These are phyloP conservation scores for Enteromius treurensis DNA, from an alignment of 2,797 vertebrate genomes.

Conservation along the genomic window DNA sequence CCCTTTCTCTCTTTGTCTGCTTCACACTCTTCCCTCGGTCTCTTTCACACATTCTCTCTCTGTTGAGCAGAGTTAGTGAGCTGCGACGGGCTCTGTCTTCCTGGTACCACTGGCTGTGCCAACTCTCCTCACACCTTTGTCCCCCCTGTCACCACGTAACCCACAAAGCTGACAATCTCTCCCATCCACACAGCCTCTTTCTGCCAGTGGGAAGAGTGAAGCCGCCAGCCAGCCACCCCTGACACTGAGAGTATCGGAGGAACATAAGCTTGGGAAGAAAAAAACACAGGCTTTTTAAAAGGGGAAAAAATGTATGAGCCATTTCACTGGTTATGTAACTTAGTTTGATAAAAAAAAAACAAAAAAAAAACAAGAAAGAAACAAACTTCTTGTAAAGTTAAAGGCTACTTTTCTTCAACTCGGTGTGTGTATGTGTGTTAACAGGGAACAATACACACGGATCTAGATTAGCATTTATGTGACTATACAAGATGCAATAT, in stretches of 20 bases:
- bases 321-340: conserved; percentile 50
- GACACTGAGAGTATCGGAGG: conserved; percentile 26
- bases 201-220: conserved; percentile 43
- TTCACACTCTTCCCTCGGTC: conserved; percentile 39
- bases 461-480: neutral
- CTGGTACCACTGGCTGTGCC: conserved; percentile 37
- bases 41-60: conserved; percentile 44
- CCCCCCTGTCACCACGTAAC: conserved; percentile 47
- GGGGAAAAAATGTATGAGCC: conserved; percentile 14
- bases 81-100: conserved; percentile 28
- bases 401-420: neutral
- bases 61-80: conserved; percentile 48
- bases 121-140: conserved; percentile 59
- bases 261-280: conserved; percentile 15
- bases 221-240: conserved; percentile 41
- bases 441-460: neutral
- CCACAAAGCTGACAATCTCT: conserved; percentile 59
- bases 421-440: neutral
- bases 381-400: conserved; percentile 30
- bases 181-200: conserved; percentile 46
- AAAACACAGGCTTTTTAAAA: conserved; percentile 31
- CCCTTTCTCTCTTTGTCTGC: conserved; percentile 1
- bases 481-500: neutral
- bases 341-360: conserved; percentile 22
- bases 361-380: conserved; percentile 27